Evolutionary conservation across 2,888 invertebrate genomes (phyloP).

Genomic region (Agrotis puta): DNA sequence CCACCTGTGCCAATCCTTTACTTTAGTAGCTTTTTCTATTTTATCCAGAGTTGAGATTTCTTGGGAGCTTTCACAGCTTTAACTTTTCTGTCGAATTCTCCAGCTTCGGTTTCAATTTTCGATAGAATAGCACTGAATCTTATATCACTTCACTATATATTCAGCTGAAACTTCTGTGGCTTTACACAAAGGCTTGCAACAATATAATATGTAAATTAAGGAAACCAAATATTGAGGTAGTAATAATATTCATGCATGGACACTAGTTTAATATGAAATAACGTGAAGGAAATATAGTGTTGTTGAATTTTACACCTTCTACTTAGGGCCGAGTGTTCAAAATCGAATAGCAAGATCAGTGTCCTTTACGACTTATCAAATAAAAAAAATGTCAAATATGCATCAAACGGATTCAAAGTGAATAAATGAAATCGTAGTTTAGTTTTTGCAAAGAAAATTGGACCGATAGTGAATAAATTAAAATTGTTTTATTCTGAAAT

Average conservation of each 20-base stretch:
- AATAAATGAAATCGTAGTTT: conserved; percentile 57
- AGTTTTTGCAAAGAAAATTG: conserved; percentile 41
- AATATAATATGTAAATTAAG: conserved; percentile 39
- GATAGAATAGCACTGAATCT: conserved; percentile 33
- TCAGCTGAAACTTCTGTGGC: conserved; percentile 16
- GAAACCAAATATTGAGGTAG: conserved; percentile 27
- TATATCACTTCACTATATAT: conserved; percentile 37
- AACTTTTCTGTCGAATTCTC: conserved; percentile 1
- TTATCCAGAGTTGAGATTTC: too few relatives aligned
- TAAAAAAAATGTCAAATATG: conserved; percentile 13
- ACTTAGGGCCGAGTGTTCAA: not conserved
- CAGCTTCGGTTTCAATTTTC: conserved; percentile 23
- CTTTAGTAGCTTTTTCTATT: not conserved
- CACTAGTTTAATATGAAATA: conserved; percentile 1
- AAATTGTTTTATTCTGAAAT: conserved; percentile 44
- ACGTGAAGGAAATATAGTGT: not conserved
- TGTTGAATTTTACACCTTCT: not conserved
- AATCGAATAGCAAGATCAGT: not conserved
- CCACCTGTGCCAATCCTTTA: too few relatives aligned
- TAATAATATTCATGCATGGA: conserved; percentile 27
- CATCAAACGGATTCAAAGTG: conserved; percentile 48
- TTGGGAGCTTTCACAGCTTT: not conserved
- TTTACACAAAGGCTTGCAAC: conserved; percentile 26
- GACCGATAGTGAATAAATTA: conserved; percentile 42
- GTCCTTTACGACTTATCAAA: not conserved